Percentiles rank a stretch among this genome's conserved stretches.
Evolutionary conservation across 2,797 vertebrate species (phyloP).

Genomic region (Falco naumanni): DNA sequence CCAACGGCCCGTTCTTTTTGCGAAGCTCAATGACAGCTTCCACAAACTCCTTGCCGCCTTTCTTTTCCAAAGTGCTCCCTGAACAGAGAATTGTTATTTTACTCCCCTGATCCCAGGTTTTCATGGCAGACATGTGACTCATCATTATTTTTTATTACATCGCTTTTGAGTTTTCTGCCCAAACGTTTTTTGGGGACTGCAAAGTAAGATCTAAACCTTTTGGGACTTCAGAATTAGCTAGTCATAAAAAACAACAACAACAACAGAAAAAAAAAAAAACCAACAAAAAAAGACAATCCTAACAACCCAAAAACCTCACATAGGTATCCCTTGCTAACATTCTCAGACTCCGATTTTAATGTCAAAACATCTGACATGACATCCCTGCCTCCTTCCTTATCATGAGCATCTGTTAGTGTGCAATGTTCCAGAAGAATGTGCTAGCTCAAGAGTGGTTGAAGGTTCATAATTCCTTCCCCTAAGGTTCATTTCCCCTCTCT

Average conservation of each 20-base stretch:
- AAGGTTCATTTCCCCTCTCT: conserved; percentile 54
- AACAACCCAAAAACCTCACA: conserved; percentile 53
- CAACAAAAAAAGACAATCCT: conserved; percentile 53
- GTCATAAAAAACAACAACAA: conserved; percentile 59
- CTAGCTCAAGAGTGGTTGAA: conserved; percentile 27
- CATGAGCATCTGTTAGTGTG: background rate
- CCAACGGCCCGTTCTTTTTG: conserved; percentile 95
- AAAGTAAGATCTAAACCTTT: conserved; percentile 80
- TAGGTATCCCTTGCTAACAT: conserved; percentile 9
- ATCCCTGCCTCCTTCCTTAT: conserved; percentile 51
- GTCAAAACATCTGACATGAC: conserved; percentile 12
- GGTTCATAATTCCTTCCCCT: conserved; percentile 40
- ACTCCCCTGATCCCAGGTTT: background rate
- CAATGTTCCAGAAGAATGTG: conserved; percentile 12
- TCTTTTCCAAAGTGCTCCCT: conserved; percentile 96
- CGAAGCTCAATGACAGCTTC: conserved; percentile 92
- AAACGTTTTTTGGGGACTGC: conserved; percentile 69
- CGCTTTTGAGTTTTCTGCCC: conserved; percentile 64
- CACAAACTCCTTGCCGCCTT: conserved; percentile 93
- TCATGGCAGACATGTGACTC: conserved; percentile 14
- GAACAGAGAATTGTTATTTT: conserved; percentile 71
- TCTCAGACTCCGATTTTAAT: background rate
- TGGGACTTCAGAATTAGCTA: conserved; percentile 68
- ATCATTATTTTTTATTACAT: conserved; percentile 21
- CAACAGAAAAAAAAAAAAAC: conserved; percentile 39